Percentiles rank a stretch among this genome's conserved stretches.
Conservation (phyloP, 2,113 vertebrate species). For the Lagopus leucura region DNA sequence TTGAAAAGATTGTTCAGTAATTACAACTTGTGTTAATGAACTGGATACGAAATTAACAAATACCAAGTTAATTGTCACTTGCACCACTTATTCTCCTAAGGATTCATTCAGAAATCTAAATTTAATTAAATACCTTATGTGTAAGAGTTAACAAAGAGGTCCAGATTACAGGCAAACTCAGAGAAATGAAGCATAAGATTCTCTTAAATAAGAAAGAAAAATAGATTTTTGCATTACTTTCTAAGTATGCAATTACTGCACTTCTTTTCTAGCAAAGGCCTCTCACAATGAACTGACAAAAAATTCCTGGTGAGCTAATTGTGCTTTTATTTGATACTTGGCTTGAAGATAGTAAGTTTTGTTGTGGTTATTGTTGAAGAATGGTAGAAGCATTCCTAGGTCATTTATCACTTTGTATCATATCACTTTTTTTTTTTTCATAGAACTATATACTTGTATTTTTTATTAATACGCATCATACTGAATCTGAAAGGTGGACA, state of each 20-base stretch:
- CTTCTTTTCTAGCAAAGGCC: not conserved
- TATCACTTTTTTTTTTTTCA: constrained; percentile 19
- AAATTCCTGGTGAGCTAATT: not conserved
- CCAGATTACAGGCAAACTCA: not conserved
- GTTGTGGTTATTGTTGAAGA: not conserved
- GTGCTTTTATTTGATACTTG: not conserved
- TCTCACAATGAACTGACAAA: not conserved
- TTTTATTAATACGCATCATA: not conserved
- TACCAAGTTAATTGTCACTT: constrained; percentile 20
- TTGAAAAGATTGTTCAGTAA: not conserved
- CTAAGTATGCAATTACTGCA: not conserved
- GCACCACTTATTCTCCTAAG: constrained; percentile 7
- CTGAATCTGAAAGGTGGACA: not conserved
- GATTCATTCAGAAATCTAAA: constrained; percentile 9
- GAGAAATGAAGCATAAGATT: not conserved
- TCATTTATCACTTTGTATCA: not conserved
- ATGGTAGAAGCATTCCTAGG: not conserved
- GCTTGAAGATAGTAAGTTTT: not conserved
- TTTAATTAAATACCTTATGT: constrained; percentile 32
- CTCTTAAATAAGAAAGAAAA: not conserved
- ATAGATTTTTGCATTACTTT: not conserved
- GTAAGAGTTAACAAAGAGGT: not conserved
- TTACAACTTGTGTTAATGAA: constrained; percentile 23
- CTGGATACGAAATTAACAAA: constrained; percentile 36
- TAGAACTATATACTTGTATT: not conserved